Evolutionary conservation across 1,140 invertebrate species (phyloP), one percentile per base, ranked within the genome.

Genomic region (Halesus radiatus): DNA sequence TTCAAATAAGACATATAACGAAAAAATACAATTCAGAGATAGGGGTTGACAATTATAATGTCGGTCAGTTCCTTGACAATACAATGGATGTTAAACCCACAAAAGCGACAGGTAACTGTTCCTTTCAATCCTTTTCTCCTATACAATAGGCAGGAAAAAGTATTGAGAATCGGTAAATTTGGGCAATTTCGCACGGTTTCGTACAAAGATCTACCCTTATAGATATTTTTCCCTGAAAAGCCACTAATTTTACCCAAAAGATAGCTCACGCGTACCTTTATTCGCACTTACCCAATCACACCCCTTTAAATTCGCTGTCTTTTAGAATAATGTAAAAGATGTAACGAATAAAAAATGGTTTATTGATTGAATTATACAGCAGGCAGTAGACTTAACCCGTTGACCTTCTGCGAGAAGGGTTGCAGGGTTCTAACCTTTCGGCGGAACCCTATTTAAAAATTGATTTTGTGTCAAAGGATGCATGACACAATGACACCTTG

Each of bases 181-280:
- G 18, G 18, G 16, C 72, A 81, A 81, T 81, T 81, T 81, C 80
- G 66, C 80, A 81, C 80, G 79, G 79, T 80, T 75, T 78, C 32
- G 56, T 64, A 60, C 78, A 15, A 32, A 13, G 56, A 22, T 70
- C 72, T 37, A 76, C 53, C 56, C 37, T 22, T 20, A 64, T 20
- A 56, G 26, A 52, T 26, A 68, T 64, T 80, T 80, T 78, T 80
- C 62, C 62, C 73, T 81, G 80, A 81, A 81, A 81, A 81, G 80
- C 73, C 80, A 76, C 80, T 81, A 81, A 81, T 81, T 81, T 81
- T 13, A 81, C 62, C 80, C 64, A 72, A 45, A 60, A 81, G 80
- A 81, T 77, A 81, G 50, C 75, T 23, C 7, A 50, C 8, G 10
- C 37, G 8, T 45, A 50, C n/a, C 64, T 64, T 26, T 76, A 62